Percentiles rank a stretch among this genome's conserved stretches.
phyloP scores from a whole-genome alignment of 2,113 vertebrate genomes.

The Oncorhynchus tshawytscha region DNA sequence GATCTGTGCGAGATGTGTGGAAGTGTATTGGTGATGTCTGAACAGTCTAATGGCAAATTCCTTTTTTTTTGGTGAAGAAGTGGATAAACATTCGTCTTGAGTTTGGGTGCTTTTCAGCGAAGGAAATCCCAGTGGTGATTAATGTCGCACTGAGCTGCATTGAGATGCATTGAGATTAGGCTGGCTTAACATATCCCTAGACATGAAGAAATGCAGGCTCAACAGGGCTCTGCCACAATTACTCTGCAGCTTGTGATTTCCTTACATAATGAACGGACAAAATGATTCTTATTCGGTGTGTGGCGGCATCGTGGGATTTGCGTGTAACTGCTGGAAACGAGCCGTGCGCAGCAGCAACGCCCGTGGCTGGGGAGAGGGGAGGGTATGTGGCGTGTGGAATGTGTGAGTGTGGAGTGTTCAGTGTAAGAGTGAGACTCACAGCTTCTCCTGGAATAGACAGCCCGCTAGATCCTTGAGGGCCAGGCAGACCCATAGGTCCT shows the following conservation, averaged over 20 bases:
- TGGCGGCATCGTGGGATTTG: slow-evolving; percentile 24
- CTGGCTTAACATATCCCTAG: slow-evolving; percentile 41
- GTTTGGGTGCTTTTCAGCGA: slow-evolving; percentile 13
- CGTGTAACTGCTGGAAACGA: slow-evolving; percentile 17
- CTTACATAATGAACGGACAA: slow-evolving; percentile 34
- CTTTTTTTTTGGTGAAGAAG: too few relatives aligned
- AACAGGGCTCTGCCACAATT: slow-evolving; percentile 33
- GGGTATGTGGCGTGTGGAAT: not conserved
- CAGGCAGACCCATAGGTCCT: slow-evolving; percentile 91
- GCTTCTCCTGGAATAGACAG: slow-evolving; percentile 92
- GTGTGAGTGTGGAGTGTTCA: too few relatives aligned
- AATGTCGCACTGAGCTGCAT: slow-evolving; percentile 14
- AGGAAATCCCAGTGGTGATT: slow-evolving; percentile 40
- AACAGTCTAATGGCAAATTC: too few relatives aligned
- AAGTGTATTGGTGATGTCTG: not conserved
- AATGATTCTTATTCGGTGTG: slow-evolving; percentile 30
- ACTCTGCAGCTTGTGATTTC: slow-evolving; percentile 38
- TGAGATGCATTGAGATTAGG: slow-evolving; percentile 12
- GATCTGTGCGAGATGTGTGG: not conserved
- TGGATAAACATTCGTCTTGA: not conserved
- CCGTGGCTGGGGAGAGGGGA: not conserved
- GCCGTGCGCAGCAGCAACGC: too few relatives aligned
- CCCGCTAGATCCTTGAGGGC: slow-evolving; percentile 92
- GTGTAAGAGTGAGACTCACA: slow-evolving; percentile 73
- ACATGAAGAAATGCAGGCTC: slow-evolving; percentile 44